phyloP scores from a whole-genome alignment of 2,113 vertebrate species.

The Myanophis thanlyinensis region DNA sequence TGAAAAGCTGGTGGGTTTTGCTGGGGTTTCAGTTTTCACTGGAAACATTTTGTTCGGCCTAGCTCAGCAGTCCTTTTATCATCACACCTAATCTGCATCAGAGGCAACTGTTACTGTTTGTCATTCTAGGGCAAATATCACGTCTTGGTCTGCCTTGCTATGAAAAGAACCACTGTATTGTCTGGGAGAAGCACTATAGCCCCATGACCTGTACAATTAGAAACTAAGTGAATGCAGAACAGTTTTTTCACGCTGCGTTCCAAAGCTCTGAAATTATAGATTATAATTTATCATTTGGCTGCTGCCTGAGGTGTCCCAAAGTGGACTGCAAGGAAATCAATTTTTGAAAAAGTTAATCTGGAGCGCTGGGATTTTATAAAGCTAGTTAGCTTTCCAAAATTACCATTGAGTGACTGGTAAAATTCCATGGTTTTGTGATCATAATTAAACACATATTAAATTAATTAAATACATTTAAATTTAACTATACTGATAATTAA shows the following conservation, averaged over 20 bases:
- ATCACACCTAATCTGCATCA: conserved; percentile 39
- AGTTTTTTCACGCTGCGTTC: background rate
- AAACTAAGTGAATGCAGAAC: background rate
- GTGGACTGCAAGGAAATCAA: background rate
- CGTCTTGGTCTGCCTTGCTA: background rate
- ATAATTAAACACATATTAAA: background rate
- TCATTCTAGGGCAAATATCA: background rate
- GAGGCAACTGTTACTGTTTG: conserved; percentile 29
- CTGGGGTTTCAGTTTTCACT: conserved; percentile 22
- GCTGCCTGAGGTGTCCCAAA: background rate
- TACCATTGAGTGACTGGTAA: background rate
- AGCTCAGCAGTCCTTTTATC: conserved; percentile 25
- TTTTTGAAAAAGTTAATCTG: background rate
- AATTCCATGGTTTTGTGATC: background rate
- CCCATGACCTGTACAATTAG: background rate
- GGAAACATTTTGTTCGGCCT: conserved; percentile 4
- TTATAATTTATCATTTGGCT: background rate
- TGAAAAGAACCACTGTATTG: background rate
- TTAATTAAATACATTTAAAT: background rate
- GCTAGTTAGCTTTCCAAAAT: background rate
- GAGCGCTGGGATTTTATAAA: background rate
- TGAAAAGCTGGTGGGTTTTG: conserved; percentile 10
- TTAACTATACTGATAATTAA: background rate
- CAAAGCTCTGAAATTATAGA: background rate
- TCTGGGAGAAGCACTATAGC: background rate